phyloP scores from a whole-genome alignment of 2,888 invertebrate genomes.

The Eupithecia inturbata region DNA sequence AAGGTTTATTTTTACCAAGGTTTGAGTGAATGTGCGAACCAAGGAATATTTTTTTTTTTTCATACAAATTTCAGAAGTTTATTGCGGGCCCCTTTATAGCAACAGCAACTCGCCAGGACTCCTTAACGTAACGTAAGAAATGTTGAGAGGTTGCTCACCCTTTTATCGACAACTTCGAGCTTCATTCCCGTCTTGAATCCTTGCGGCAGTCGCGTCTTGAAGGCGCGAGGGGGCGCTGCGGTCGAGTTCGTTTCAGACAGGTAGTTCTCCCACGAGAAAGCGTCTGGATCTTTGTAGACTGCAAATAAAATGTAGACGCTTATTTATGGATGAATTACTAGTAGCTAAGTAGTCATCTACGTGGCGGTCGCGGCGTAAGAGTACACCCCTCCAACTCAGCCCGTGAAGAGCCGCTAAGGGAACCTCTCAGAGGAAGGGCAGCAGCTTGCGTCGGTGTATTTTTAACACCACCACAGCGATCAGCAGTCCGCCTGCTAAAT shows the following conservation, averaged over 20 bases:
- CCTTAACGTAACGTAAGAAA: not conserved
- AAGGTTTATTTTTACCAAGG: too few relatives aligned
- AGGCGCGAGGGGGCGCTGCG: slow-evolving; percentile 92
- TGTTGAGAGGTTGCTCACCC: slow-evolving; percentile 68
- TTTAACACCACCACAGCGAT: too few relatives aligned
- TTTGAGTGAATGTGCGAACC: too few relatives aligned
- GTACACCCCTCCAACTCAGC: too few relatives aligned
- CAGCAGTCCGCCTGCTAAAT: too few relatives aligned
- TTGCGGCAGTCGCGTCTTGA: slow-evolving; percentile 90
- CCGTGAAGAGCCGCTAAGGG: too few relatives aligned
- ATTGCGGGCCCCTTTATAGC: too few relatives aligned
- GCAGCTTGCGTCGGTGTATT: too few relatives aligned
- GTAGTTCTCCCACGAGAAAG: slow-evolving; percentile 94
- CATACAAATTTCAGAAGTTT: too few relatives aligned
- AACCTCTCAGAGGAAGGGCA: too few relatives aligned
- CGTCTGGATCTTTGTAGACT: slow-evolving; percentile 88
- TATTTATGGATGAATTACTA: not conserved
- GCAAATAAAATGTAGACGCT: slow-evolving; percentile 28
- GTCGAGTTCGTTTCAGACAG: slow-evolving; percentile 89
- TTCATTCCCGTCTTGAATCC: slow-evolving; percentile 94
- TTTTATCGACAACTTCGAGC: slow-evolving; percentile 93
- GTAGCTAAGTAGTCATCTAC: not conserved
- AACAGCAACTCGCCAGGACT: not conserved
- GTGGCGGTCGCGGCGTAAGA: too few relatives aligned
- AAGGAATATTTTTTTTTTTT: too few relatives aligned